These are phyloP conservation scores for Triplophysa yarkandensis DNA, from an alignment of 2,797 vertebrate species.

Conservation along the genomic window DNA sequence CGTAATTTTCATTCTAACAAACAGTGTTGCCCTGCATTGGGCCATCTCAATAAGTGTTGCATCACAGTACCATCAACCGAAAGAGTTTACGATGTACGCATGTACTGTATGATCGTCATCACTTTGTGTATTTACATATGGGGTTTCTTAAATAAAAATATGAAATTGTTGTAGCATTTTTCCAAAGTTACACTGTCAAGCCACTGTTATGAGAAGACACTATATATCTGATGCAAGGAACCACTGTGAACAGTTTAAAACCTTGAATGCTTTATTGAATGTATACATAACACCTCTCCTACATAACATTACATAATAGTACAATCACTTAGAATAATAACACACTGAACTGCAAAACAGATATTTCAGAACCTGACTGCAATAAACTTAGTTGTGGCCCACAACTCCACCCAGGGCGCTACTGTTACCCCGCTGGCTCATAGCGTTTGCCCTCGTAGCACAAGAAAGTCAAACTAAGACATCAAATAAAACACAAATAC, in stretches of 20 bases:
- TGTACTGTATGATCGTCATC: not conserved
- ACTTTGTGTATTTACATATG: not conserved
- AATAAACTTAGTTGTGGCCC: constrained; percentile 54
- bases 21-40: constrained; percentile 9
- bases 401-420: constrained; percentile 38
- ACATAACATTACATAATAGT: constrained; percentile 81
- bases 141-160: constrained; percentile 27
- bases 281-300: constrained; percentile 84
- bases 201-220: not conserved
- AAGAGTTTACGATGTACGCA: not conserved
- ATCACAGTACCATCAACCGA: not conserved
- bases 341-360: constrained; percentile 75
- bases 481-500: constrained; percentile 58
- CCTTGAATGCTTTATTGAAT: constrained; percentile 88
- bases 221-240: constrained; percentile 1
- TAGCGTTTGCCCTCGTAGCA: constrained; percentile 57
- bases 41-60: not conserved
- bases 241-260: constrained; percentile 65
- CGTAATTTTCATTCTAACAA: not conserved
- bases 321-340: constrained; percentile 82
- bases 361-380: constrained; percentile 65
- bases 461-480: constrained; percentile 58
- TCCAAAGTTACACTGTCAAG: not conserved
- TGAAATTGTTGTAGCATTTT: not conserved
- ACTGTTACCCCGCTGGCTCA: constrained; percentile 54